These are phyloP conservation scores for Bombus terrestris DNA, from an alignment of 1,140 invertebrate species.

Conservation along the genomic window DNA sequence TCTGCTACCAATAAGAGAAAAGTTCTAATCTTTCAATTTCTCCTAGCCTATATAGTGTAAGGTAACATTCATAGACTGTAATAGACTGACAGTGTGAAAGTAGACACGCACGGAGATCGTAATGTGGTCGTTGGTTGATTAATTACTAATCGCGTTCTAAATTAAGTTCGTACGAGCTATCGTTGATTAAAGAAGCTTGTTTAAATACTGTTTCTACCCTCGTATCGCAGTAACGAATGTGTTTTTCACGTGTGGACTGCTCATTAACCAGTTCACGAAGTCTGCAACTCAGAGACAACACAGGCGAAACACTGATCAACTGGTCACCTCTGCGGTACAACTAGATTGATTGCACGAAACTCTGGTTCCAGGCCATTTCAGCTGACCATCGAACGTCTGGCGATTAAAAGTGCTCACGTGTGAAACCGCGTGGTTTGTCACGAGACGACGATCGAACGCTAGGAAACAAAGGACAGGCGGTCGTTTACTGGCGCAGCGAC, in stretches of 20 bases:
- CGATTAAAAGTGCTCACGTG: background rate
- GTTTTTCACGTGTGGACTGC: background rate
- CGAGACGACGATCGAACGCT: background rate
- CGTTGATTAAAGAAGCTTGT: slow-evolving; percentile 44
- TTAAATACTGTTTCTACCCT: slow-evolving; percentile 17
- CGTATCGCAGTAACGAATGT: background rate
- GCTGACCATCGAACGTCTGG: background rate
- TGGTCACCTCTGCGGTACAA: background rate
- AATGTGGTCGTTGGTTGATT: background rate
- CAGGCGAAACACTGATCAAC: background rate
- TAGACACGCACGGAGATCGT: too few species aligned
- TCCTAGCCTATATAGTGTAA: background rate
- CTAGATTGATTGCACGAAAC: slow-evolving; percentile 9
- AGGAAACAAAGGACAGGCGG: background rate
- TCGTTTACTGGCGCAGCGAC: background rate
- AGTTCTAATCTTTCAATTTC: background rate
- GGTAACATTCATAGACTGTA: too few species aligned
- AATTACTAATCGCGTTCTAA: background rate
- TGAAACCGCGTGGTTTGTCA: background rate
- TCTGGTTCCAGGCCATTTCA: slow-evolving; percentile 2
- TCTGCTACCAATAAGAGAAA: background rate
- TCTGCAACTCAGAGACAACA: too few species aligned
- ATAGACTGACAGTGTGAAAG: too few species aligned
- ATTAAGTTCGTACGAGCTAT: background rate
- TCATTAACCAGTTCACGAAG: slow-evolving; percentile 37